Conservation (phyloP, 2,888 invertebrate species). For the Pyrgus malvae region DNA sequence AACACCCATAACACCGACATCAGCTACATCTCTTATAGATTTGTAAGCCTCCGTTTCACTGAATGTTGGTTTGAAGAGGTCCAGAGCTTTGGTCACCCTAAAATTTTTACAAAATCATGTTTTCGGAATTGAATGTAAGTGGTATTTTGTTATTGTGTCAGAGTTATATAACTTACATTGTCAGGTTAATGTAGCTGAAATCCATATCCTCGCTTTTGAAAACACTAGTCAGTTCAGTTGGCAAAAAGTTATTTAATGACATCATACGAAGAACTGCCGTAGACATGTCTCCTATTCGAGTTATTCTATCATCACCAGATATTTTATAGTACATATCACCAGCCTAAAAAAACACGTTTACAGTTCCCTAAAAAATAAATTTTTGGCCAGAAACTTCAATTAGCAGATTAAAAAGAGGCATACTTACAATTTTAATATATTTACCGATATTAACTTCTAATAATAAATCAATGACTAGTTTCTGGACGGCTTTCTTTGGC, state of each 20-base stretch:
- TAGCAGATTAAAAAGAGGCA: neutral
- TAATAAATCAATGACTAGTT: conserved; percentile 65
- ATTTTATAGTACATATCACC: conserved; percentile 75
- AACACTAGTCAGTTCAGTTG: conserved; percentile 60
- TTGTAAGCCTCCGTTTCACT: conserved; percentile 61
- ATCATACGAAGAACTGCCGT: conserved; percentile 68
- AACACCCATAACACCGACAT: conserved; percentile 47
- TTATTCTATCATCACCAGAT: conserved; percentile 68
- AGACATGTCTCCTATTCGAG: conserved; percentile 63
- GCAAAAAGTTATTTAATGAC: conserved; percentile 68
- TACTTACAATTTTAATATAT: conserved; percentile 74
- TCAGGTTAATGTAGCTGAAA: conserved; percentile 63
- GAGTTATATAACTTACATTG: conserved; percentile 53
- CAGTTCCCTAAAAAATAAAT: too few species aligned
- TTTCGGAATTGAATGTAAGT: too few species aligned
- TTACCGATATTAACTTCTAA: conserved; percentile 76
- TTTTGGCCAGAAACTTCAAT: neutral
- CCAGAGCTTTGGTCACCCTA: conserved; percentile 62
- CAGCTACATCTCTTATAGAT: conserved; percentile 52
- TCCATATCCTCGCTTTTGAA: conserved; percentile 48
- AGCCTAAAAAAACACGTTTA: conserved; percentile 48
- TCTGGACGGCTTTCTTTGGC: conserved; percentile 60
- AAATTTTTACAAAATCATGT: conserved; percentile 36
- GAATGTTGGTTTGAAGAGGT: conserved; percentile 64
- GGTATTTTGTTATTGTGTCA: neutral